phyloP scores from a whole-genome alignment of 2,888 invertebrate species.

The Venustoraphidia nigricollis region DNA sequence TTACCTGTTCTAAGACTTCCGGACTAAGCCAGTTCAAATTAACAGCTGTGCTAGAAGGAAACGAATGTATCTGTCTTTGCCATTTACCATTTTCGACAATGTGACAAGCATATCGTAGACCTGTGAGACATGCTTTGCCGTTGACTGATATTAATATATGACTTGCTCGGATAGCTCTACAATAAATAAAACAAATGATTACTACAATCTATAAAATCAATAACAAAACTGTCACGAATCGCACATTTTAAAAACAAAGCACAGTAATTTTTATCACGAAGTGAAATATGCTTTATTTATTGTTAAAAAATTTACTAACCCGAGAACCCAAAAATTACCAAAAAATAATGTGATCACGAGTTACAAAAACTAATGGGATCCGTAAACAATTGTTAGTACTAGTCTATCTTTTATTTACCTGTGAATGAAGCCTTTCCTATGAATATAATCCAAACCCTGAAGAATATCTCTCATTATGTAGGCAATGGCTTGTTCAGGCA shows the following conservation, averaged over 20 bases:
- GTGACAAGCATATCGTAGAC: slow-evolving; percentile 63
- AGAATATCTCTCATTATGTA: slow-evolving; percentile 66
- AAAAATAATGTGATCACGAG: too few relatives aligned
- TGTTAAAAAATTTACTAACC: too few relatives aligned
- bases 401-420: slow-evolving; percentile 33
- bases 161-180: slow-evolving; percentile 65
- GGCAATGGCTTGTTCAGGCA: slow-evolving; percentile 69
- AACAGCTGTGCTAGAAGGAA: slow-evolving; percentile 52
- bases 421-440: slow-evolving; percentile 71
- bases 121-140: slow-evolving; percentile 59
- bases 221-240: too few relatives aligned
- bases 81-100: slow-evolving; percentile 57
- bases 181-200: slow-evolving; percentile 15
- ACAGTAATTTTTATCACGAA: too few relatives aligned
- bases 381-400: too few relatives aligned
- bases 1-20: slow-evolving; percentile 71
- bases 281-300: too few relatives aligned
- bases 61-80: slow-evolving; percentile 52
- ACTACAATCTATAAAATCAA: background rate
- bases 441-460: slow-evolving; percentile 68
- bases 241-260: too few relatives aligned
- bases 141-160: slow-evolving; percentile 64
- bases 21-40: slow-evolving; percentile 87
- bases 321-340: too few relatives aligned
- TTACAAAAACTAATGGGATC: too few relatives aligned